Base-by-base conservation (phyloP, 2,888 invertebrate species). In the Eupithecia dodoneata region DNA sequence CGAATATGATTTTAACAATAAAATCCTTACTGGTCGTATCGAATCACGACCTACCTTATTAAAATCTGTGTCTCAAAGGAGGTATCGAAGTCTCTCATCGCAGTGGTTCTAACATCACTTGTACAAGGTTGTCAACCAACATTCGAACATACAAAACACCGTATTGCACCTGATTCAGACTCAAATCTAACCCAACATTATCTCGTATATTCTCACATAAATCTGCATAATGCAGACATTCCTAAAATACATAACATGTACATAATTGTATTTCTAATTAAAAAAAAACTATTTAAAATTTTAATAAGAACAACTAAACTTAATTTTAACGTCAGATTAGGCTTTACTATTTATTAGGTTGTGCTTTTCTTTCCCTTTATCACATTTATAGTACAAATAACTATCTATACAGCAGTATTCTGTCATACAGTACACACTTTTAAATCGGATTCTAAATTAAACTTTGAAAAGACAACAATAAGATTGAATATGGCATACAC, bases 341-440 rank as follows among this genome's bases (percentile, higher is more conserved):
- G 94, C 94, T 91, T 91, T 87, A 88, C 90, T 92, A 92, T 91
- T 87, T 89, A 88, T 93, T 89, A 92, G 91, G 88, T 94, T 94
- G 94, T 94, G 94, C 94, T 92, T 93, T 91, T 86, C 72, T 92
- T 93, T 89, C 87, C n/a, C 88, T 90, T 92, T 94, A 94, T 94
- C 94, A 94, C 94, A 94, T 88, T 91, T 88, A 93, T 89, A 87
- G 87, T 92, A 93, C 88, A 91, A 63, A 87, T 88, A 89, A 88
- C 87, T 91, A 92, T 90, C 89, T 90, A 88, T 90, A 92, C 87
- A 90, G 84, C 87, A 87, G 80, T 85, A 89, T 84, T 86, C 92
- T 93, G 92, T 92, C 88, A 92, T 88, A 93, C 92, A 93, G 91
- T 89, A 90, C 87, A 90, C 88, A 89, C 87, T 87, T 85, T 83